Conservation (phyloP, 2,113 vertebrate genomes). For the Edolisoma coerulescens region DNA sequence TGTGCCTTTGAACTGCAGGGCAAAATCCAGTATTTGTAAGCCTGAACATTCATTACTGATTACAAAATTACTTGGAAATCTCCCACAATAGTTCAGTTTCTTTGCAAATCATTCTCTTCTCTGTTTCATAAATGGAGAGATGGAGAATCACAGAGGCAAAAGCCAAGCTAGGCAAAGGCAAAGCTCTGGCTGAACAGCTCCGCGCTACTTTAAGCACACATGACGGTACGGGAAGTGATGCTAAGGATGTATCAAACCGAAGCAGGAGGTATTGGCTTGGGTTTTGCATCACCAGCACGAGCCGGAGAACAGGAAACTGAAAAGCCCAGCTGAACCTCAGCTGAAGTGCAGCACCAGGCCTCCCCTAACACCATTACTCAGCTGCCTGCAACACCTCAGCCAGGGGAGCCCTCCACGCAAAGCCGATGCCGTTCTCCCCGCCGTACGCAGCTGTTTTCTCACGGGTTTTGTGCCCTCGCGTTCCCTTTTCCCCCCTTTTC, state of each 20-base stretch:
- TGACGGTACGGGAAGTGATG: not conserved
- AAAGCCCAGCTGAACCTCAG: not conserved
- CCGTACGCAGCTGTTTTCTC: fast-evolving
- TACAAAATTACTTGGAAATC: not conserved
- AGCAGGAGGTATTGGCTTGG: not conserved
- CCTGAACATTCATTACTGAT: not conserved
- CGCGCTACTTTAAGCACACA: not conserved
- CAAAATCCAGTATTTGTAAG: not conserved
- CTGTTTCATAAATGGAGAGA: not conserved
- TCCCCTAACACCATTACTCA: not conserved
- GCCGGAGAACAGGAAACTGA: not conserved
- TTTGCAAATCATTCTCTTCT: not conserved
- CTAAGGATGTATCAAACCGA: not conserved
- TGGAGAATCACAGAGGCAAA: not conserved
- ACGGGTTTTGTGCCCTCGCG: fast-evolving
- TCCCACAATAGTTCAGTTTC: not conserved
- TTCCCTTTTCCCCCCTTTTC: not conserved
- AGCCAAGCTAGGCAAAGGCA: not conserved
- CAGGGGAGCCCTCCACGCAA: not conserved
- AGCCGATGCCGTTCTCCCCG: fast-evolving
- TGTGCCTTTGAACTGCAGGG: not conserved
- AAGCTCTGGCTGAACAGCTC: not conserved
- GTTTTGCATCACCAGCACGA: not conserved
- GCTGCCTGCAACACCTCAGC: not conserved
- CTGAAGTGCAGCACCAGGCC: not conserved